Conservation (phyloP, 2,113 vertebrate genomes). For the Gnathonemus longibarbis region DNA sequence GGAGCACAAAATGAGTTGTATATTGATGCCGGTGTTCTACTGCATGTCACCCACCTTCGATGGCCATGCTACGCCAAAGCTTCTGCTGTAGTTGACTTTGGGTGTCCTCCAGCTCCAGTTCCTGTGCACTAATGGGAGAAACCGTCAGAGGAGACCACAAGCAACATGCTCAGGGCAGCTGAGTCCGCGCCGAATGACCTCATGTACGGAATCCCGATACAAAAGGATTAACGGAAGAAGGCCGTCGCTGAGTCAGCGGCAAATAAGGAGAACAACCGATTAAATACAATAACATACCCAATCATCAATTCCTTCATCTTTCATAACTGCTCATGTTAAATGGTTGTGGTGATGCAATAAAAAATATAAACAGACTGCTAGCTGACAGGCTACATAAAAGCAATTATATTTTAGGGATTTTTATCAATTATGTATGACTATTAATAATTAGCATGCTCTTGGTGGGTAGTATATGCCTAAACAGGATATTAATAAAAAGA, state of each 20-base stretch:
- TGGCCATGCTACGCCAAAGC: constrained; percentile 67
- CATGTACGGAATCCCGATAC: neutral
- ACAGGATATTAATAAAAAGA: neutral
- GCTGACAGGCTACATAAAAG: neutral
- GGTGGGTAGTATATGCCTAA: neutral
- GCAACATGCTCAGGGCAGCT: neutral
- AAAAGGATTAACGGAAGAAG: neutral
- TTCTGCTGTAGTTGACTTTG: constrained; percentile 78
- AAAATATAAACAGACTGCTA: neutral
- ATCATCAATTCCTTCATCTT: neutral
- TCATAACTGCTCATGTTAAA: neutral
- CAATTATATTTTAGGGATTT: neutral
- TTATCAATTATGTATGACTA: neutral
- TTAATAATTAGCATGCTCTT: neutral
- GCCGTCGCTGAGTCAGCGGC: neutral
- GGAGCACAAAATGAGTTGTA: neutral
- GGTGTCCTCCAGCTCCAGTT: constrained; percentile 82
- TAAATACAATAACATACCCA: neutral
- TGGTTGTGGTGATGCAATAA: neutral
- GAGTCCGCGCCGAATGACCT: neutral
- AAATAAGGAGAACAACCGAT: neutral
- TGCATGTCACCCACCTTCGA: constrained; percentile 60
- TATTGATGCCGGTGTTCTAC: neutral
- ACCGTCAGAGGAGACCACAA: neutral
- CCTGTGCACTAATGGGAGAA: constrained; percentile 67